These are phyloP conservation scores for Forpus xanthops DNA, from an alignment of 2,797 vertebrate species.

Conservation along the genomic window DNA sequence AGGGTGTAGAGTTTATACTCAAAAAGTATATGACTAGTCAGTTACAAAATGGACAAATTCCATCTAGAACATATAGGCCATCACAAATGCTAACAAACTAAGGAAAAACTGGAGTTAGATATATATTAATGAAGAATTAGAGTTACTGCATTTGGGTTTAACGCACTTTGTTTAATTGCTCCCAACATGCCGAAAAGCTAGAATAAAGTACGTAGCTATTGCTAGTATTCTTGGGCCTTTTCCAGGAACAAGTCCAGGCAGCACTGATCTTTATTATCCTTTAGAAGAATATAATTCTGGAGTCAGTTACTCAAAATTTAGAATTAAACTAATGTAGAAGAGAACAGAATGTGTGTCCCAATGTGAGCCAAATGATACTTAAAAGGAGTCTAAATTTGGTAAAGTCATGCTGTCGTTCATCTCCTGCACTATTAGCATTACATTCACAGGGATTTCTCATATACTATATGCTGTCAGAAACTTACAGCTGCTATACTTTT, in stretches of 20 bases:
- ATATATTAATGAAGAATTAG: not conserved
- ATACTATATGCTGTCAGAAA: not conserved
- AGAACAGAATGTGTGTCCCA: not conserved
- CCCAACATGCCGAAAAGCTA: not conserved
- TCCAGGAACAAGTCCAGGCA: not conserved
- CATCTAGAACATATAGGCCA: not conserved
- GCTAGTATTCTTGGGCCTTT: not conserved
- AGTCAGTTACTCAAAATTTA: slow-evolving; percentile 4
- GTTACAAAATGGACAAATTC: not conserved
- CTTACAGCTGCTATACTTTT: not conserved
- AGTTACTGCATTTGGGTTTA: not conserved
- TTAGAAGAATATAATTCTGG: not conserved
- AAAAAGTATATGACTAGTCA: not conserved
- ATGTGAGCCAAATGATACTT: not conserved
- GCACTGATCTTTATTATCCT: not conserved
- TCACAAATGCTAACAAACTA: not conserved
- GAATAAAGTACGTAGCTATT: not conserved
- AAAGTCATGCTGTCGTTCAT: not conserved
- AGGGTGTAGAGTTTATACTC: not conserved
- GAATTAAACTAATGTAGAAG: not conserved
- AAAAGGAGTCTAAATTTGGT: not conserved
- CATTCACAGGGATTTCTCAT: not conserved
- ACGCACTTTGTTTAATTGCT: not conserved
- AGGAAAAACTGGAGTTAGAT: not conserved
- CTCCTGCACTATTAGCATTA: not conserved